Conservation (phyloP, 2,797 vertebrate species). For the Sebastes itinus region DNA sequence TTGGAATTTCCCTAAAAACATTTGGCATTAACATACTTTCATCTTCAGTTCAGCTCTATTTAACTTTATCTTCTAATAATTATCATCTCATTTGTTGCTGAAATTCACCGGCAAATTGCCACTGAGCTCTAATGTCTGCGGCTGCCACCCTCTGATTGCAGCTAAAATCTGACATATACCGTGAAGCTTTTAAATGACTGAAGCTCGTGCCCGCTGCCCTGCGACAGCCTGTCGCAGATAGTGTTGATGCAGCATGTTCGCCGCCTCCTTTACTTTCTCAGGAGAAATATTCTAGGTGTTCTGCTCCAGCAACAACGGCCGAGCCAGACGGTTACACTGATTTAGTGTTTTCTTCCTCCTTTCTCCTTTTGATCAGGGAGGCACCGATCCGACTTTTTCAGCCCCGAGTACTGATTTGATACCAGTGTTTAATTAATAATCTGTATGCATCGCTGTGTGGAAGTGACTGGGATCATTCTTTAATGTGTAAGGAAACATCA, state of each 20-base stretch:
- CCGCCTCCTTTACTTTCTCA: slow-evolving; percentile 7
- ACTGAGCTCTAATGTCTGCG: background rate
- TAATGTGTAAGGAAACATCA: too few species aligned
- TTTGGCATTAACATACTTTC: background rate
- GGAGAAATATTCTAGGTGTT: background rate
- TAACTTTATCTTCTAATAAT: background rate
- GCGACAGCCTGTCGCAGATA: slow-evolving; percentile 39
- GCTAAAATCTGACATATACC: slow-evolving; percentile 7
- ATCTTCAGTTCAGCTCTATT: background rate
- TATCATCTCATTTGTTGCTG: background rate
- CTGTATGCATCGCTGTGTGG: too few species aligned
- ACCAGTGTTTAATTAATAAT: too few species aligned
- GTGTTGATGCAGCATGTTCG: slow-evolving; percentile 19
- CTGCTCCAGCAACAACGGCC: background rate
- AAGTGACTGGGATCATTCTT: too few species aligned
- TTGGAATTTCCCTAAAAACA: background rate
- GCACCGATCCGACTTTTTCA: too few species aligned
- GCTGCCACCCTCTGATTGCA: background rate
- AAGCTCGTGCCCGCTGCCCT: background rate
- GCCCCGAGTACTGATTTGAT: too few species aligned
- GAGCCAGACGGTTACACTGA: background rate
- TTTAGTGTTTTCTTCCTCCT: background rate
- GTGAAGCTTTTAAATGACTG: background rate
- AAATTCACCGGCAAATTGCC: background rate
- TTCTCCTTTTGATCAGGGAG: background rate